phyloP scores from a whole-genome alignment of 2,113 vertebrate genomes.

The Alethe castanea region DNA sequence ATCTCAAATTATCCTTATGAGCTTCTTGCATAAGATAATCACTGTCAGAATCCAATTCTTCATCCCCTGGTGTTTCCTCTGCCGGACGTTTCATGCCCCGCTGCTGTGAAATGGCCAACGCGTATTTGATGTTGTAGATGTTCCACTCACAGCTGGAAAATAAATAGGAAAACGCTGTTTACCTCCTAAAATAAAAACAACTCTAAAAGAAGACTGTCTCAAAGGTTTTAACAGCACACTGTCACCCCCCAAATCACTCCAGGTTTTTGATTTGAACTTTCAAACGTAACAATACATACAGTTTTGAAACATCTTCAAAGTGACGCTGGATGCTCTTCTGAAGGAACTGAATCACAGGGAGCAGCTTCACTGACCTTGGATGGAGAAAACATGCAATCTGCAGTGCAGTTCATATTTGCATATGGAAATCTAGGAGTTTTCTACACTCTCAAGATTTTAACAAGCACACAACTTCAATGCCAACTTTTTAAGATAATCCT shows the following conservation, averaged over 20 bases:
- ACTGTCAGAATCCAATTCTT: conserved; percentile 11
- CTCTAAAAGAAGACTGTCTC: not conserved
- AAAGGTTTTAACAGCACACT: not conserved
- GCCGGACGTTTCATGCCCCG: conserved; percentile 80
- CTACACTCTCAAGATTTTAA: not conserved
- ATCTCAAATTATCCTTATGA: not conserved
- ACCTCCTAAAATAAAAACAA: not conserved
- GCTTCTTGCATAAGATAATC: conserved; percentile 34
- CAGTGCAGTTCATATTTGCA: not conserved
- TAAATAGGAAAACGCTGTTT: not conserved
- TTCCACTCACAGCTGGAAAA: conserved; percentile 91
- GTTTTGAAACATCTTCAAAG: conserved; percentile 86
- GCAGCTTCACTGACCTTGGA: conserved; percentile 80
- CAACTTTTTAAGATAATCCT: not conserved
- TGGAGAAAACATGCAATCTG: not conserved
- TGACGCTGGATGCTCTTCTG: conserved; percentile 91
- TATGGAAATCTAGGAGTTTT: not conserved
- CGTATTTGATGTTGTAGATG: conserved; percentile 86
- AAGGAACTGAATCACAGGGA: conserved; percentile 87
- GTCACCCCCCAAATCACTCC: not conserved
- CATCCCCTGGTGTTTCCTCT: conserved; percentile 17
- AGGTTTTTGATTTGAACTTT: not conserved
- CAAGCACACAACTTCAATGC: not conserved
- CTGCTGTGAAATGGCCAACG: conserved; percentile 82
- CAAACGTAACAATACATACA: conserved; percentile 75